A percentile compares a stretch with the other conserved stretches of the same genome.
These are phyloP conservation scores for Desmophyllum pertusum DNA, from an alignment of 92 coral and sea anemone genomes.

Conservation along the genomic window DNA sequence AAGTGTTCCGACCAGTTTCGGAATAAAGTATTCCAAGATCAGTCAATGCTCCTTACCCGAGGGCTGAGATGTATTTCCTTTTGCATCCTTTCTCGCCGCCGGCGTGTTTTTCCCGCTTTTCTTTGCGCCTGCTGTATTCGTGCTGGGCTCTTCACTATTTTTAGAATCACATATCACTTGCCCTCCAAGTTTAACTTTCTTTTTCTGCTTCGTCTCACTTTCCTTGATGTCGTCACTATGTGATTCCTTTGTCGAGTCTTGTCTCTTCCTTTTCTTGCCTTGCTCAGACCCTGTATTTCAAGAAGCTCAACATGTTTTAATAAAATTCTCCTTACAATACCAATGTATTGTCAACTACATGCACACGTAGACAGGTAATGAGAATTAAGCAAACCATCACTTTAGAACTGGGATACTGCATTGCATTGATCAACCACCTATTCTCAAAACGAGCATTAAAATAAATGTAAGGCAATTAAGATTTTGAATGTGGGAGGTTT, in stretches of 20 bases:
- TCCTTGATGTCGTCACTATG: background rate
- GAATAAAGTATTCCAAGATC: background rate
- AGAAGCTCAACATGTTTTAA: background rate
- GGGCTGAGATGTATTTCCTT: background rate
- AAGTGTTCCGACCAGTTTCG: background rate
- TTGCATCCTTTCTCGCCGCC: background rate
- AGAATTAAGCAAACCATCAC: too few species aligned
- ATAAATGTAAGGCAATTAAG: background rate
- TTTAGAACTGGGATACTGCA: too few species aligned
- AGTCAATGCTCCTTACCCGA: background rate
- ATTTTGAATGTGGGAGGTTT: background rate
- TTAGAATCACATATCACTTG: background rate
- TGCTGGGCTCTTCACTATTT: background rate
- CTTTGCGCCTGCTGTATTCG: background rate
- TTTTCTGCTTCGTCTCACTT: conserved; percentile 1
- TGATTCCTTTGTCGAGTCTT: conserved; percentile 20
- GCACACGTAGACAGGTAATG: too few species aligned
- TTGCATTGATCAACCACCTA: too few species aligned
- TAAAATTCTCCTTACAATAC: too few species aligned
- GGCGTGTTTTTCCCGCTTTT: background rate
- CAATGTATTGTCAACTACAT: too few species aligned
- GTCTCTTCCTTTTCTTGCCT: conserved; percentile 54
- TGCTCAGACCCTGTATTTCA: conserved; percentile 36
- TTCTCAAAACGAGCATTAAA: too few species aligned
- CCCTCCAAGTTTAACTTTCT: conserved; percentile 30